Evolutionary conservation across 92 coral and sea anemone genomes (phyloP).

Genomic region (Meandrina meandrites): DNA sequence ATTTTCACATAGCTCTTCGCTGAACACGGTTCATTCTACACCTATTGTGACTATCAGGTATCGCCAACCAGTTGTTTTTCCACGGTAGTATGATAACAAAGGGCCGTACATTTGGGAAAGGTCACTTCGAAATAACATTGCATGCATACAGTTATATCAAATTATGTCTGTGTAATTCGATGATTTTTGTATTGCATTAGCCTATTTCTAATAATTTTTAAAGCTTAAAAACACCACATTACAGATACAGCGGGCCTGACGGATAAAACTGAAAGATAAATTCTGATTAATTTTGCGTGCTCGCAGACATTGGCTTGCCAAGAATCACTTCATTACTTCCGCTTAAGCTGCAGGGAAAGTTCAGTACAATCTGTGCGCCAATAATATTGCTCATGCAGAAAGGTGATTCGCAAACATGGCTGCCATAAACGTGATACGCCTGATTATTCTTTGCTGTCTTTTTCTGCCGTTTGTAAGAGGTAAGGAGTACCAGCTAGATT

Average conservation of each 20-base stretch:
- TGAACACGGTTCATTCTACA: background rate
- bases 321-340: background rate
- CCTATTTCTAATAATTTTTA: background rate
- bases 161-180: background rate
- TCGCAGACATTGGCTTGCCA: background rate
- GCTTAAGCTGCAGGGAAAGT: conserved; percentile 3
- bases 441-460: background rate
- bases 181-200: background rate
- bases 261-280: background rate
- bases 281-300: background rate
- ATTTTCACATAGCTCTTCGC: background rate
- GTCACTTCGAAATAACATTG: background rate
- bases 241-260: background rate
- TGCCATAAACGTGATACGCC: background rate
- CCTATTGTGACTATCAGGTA: background rate
- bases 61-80: background rate
- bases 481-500: background rate
- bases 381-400: background rate
- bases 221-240: background rate
- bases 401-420: conserved; percentile 5
- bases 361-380: background rate
- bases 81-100: background rate
- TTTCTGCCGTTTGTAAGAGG: conserved; percentile 6
- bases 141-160: background rate
- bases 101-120: background rate